These are phyloP conservation scores for Drosophila histrio DNA, from an alignment of 2,888 invertebrate genomes.

Conservation along the genomic window DNA sequence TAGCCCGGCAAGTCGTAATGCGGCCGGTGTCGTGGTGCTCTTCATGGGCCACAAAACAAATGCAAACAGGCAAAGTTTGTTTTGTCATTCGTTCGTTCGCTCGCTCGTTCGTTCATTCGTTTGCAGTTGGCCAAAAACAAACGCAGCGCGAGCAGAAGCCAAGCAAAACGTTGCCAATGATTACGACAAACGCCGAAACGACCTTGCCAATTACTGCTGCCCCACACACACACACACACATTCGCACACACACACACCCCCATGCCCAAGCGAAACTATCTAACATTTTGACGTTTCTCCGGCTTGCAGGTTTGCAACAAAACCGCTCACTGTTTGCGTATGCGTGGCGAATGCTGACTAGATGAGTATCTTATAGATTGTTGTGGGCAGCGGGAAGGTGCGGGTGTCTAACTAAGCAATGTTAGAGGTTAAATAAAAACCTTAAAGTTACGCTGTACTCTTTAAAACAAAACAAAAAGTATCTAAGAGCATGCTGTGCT, in stretches of 20 bases:
- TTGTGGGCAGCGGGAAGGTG: neutral
- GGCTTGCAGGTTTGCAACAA: constrained; percentile 9
- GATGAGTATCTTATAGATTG: constrained; percentile 33
- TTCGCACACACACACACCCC: constrained; percentile 13
- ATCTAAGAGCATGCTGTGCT: too few relatives aligned
- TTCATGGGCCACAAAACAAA: constrained; percentile 55
- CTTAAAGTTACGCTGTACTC: constrained; percentile 38
- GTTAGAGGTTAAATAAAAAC: constrained; percentile 63
- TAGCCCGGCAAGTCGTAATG: constrained; percentile 42
- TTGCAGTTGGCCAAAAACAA: constrained; percentile 63
- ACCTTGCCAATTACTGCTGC: constrained; percentile 82
- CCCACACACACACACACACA: constrained; percentile 1
- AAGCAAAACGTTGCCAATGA: constrained; percentile 68
- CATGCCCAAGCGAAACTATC: constrained; percentile 2
- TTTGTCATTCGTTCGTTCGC: constrained; percentile 55
- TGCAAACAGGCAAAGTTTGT: constrained; percentile 66
- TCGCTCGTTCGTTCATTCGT: constrained; percentile 31
- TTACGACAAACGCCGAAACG: constrained; percentile 82
- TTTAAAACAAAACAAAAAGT: constrained; percentile 27
- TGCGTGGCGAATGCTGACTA: constrained; percentile 54
- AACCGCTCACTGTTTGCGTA: constrained; percentile 57
- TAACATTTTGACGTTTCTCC: constrained; percentile 26
- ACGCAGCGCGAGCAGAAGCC: constrained; percentile 54
- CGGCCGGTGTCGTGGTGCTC: constrained; percentile 32
- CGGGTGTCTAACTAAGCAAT: constrained; percentile 28